Percentiles rank a stretch among this genome's conserved stretches.
These are phyloP conservation scores for Pelmatolapia mariae DNA, from an alignment of 2,113 vertebrate species.

Conservation along the genomic window DNA sequence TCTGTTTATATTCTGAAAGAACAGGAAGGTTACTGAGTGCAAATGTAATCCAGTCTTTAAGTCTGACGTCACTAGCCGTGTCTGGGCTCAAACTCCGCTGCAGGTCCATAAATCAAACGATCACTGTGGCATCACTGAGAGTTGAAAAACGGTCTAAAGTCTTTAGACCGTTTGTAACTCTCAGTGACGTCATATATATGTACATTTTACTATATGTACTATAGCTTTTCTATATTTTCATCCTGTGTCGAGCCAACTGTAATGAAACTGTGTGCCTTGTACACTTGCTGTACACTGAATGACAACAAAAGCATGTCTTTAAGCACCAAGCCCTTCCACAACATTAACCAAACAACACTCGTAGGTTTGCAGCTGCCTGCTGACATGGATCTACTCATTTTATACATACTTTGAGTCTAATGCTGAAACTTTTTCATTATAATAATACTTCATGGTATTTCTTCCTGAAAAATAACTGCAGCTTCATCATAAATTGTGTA, in stretches of 20 bases:
- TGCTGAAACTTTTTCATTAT: background rate
- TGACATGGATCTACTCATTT: background rate
- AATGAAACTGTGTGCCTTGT: background rate
- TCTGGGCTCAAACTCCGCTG: background rate
- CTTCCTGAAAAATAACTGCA: background rate
- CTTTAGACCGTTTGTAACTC: background rate
- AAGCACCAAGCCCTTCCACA: background rate
- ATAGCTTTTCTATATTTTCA: background rate
- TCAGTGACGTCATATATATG: fast-evolving
- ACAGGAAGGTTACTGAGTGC: background rate
- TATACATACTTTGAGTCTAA: background rate
- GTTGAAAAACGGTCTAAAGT: background rate
- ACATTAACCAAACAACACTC: background rate
- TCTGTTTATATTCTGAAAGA: background rate
- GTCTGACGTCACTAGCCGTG: fast-evolving
- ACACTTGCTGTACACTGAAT: background rate
- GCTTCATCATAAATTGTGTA: background rate
- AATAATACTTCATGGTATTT: background rate
- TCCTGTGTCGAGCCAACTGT: background rate
- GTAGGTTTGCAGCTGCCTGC: background rate
- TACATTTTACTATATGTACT: background rate
- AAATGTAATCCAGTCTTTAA: background rate
- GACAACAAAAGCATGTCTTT: background rate
- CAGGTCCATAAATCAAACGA: background rate
- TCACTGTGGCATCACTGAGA: background rate